Base-by-base conservation (phyloP, 2,888 invertebrate species). In the Nemoura dubitans region DNA sequence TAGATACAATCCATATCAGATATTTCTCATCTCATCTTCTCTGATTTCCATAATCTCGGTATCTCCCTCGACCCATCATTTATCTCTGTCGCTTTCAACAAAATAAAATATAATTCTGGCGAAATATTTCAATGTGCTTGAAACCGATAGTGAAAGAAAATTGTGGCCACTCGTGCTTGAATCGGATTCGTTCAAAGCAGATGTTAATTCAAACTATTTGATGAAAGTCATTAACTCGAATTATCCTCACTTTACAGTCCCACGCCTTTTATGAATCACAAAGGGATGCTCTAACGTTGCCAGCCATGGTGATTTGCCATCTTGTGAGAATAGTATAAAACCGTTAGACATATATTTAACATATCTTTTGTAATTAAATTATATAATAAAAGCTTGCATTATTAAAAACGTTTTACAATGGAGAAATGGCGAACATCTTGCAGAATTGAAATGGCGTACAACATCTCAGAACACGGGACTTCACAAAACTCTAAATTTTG, bases 1-100 rank as follows among this genome's bases (percentile, higher is more conserved):
- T 84, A 84, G 26, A 76, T 84, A 28, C 25, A 28, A 81, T 28
- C n/a, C 81, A 59, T 84, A 84, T 84, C 59, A 29, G 84, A 43
- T 43, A 81, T 84, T 76, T 59, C 84, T 84, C 21, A 76, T 84
- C 84, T 5, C 29, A 43, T n/a, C 43, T 21, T 36, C 26, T 76
- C 76, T 25, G 76, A 84, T 84, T 81, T 81, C 29, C 81, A 28
- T 81, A 30, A 81, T 81, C 81, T 26, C 28, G 14, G 78, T 28
- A 21, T 14, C 78, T 78, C 27, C 16, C 28, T 78, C 78, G 5
- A 10, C 28, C 28, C 78, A 28, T 28, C 78, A 78, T 78, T 78
- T 10, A 78, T 78, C 78, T 78, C 3, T 28, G 78, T 78, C 78
- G 28, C 78, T 78, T 78, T 78, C 26, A 78, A 3, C 2, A 0